Evolutionary conservation across 2,797 vertebrate genomes (phyloP).

Genomic region (Manis pentadactyla): DNA sequence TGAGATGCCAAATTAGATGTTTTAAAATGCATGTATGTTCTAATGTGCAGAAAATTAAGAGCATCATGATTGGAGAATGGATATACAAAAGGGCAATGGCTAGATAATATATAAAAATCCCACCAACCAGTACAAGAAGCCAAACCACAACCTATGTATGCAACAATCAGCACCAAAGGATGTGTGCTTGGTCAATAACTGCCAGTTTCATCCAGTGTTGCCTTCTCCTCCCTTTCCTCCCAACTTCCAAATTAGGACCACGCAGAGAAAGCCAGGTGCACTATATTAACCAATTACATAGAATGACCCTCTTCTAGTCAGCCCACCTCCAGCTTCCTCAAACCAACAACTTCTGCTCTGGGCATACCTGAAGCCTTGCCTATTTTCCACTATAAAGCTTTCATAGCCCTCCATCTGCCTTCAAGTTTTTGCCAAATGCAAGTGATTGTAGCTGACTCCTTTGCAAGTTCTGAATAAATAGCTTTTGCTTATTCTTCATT

Average conservation of each 20-base stretch:
- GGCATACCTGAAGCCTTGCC: neutral
- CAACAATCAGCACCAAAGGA: neutral
- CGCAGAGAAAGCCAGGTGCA: neutral
- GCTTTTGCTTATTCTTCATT: neutral
- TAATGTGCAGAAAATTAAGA: neutral
- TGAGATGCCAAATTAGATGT: neutral
- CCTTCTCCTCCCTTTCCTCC: neutral
- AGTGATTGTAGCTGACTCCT: neutral
- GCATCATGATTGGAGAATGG: neutral
- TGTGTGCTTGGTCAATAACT: neutral
- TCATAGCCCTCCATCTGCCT: neutral
- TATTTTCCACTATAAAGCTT: neutral
- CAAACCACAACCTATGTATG: neutral
- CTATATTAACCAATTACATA: too few species aligned
- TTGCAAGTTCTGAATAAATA: neutral
- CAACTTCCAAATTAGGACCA: neutral
- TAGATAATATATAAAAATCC: neutral
- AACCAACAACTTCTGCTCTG: rapidly evolving
- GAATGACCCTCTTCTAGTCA: too few species aligned
- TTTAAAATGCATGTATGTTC: neutral
- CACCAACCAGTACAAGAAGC: neutral
- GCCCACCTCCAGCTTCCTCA: neutral
- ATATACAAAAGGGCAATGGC: neutral
- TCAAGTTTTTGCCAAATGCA: neutral
- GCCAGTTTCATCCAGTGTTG: neutral